Percentiles rank a stretch among this genome's conserved stretches.
Conservation (phyloP, 23 tunicate genomes). For the Halocynthia aurantium region DNA sequence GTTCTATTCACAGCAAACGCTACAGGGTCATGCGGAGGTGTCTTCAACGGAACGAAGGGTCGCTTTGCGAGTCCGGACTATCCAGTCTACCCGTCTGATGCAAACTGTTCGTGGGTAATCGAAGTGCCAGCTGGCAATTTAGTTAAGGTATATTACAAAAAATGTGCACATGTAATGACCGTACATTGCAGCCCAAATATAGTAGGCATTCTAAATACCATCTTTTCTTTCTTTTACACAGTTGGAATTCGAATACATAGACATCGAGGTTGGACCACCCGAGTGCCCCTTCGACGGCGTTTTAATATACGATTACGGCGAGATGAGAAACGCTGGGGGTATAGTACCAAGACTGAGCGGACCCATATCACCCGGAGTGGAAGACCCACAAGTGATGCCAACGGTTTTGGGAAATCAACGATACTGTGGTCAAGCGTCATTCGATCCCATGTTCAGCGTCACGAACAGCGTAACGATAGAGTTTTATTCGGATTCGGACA, state of each 20-base stretch:
- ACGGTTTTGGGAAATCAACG: slow-evolving; percentile 41
- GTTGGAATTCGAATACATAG: slow-evolving; percentile 33
- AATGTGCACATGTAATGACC: neutral
- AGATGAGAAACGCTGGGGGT: slow-evolving; percentile 2
- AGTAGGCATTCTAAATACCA: neutral
- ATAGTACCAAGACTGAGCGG: slow-evolving; percentile 11
- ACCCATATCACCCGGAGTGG: neutral
- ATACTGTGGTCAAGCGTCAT: slow-evolving; percentile 35
- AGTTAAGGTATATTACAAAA: slow-evolving; percentile 15
- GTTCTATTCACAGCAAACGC: neutral
- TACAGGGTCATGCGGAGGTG: slow-evolving; percentile 28
- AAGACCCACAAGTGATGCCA: neutral
- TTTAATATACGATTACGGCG: slow-evolving; percentile 25
- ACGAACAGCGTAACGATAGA: slow-evolving; percentile 40
- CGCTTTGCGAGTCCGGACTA: slow-evolving; percentile 28
- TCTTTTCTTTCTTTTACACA: neutral
- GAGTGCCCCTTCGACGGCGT: slow-evolving; percentile 75
- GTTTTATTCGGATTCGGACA: slow-evolving; percentile 50
- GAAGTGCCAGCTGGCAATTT: slow-evolving; percentile 19
- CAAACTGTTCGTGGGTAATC: slow-evolving; percentile 36
- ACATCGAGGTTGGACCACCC: slow-evolving; percentile 42
- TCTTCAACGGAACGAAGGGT: slow-evolving; percentile 10
- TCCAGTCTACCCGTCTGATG: slow-evolving; percentile 23
- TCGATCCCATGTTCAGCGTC: slow-evolving; percentile 28
- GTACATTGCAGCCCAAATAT: neutral